phyloP scores from a whole-genome alignment of 2,113 vertebrate genomes.

The Mola mola region DNA sequence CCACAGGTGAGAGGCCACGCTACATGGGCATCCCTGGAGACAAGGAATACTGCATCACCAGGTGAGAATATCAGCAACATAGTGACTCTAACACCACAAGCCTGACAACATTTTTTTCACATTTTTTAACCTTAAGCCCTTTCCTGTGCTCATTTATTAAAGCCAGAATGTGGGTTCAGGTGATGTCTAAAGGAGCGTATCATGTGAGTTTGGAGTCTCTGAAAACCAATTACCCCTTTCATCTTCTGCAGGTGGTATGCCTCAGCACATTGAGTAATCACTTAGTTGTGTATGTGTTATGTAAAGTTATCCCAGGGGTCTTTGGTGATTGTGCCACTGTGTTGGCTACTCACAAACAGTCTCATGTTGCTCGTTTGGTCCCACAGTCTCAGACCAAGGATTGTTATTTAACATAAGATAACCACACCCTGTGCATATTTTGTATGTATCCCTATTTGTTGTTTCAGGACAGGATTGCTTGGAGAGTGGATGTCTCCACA shows the following conservation, averaged over 20 bases:
- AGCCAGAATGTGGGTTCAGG: not conserved
- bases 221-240: conserved; percentile 2
- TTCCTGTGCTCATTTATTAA: not conserved
- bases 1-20: conserved; percentile 93
- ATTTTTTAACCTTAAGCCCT: no score
- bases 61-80: conserved; percentile 77
- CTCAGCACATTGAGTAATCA: conserved; percentile 6
- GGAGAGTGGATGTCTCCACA: no score
- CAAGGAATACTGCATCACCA: conserved; percentile 94
- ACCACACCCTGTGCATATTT: not conserved
- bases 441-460: no score
- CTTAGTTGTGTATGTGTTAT: conserved; percentile 12
- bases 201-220: not conserved
- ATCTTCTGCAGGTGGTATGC: not conserved
- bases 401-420: not conserved
- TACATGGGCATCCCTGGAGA: conserved; percentile 92
- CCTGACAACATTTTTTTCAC: no score
- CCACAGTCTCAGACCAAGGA: not conserved
- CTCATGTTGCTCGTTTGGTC: not conserved
- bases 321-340: conserved; percentile 9
- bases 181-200: not conserved
- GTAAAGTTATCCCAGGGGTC: conserved; percentile 14
- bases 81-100: not conserved
- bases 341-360: not conserved
- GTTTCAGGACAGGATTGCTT: no score